Percentiles rank a stretch among this genome's conserved stretches.
Conservation (phyloP, 1,140 invertebrate species). For the Leptestheria dahalacensis region DNA sequence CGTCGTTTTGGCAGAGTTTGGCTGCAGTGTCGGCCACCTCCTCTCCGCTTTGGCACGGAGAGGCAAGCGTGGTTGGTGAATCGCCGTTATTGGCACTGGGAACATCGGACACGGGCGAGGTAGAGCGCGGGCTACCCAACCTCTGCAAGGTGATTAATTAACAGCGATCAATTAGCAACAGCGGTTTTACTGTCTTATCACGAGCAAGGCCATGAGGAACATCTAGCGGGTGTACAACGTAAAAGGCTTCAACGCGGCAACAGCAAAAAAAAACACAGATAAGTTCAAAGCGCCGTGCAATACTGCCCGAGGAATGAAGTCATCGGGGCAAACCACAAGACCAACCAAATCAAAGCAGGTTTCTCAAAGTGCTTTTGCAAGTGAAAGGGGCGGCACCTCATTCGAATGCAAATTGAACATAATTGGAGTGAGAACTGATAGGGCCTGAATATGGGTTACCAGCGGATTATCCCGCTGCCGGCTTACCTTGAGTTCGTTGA, state of each 20-base stretch:
- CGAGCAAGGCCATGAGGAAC: no score
- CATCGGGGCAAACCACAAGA: no score
- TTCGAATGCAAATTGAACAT: neutral
- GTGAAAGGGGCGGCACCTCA: neutral
- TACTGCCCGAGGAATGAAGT: no score
- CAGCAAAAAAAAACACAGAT: no score
- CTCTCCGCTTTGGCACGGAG: neutral
- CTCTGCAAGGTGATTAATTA: neutral
- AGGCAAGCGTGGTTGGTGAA: neutral
- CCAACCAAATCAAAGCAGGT: no score
- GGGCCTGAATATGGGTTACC: neutral
- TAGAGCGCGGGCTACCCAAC: neutral
- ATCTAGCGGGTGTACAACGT: no score
- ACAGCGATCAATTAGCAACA: no score
- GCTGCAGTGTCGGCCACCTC: neutral
- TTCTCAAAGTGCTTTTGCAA: neutral
- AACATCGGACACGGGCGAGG: neutral
- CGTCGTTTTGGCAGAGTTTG: neutral
- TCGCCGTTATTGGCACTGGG: neutral
- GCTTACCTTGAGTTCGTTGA: constrained; percentile 4
- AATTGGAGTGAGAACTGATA: neutral
- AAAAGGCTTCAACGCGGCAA: no score
- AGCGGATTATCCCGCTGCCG: neutral
- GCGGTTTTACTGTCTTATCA: no score
- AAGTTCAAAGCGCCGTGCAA: no score